Conservation (phyloP, 2,113 vertebrate genomes). For the Gavia stellata region DNA sequence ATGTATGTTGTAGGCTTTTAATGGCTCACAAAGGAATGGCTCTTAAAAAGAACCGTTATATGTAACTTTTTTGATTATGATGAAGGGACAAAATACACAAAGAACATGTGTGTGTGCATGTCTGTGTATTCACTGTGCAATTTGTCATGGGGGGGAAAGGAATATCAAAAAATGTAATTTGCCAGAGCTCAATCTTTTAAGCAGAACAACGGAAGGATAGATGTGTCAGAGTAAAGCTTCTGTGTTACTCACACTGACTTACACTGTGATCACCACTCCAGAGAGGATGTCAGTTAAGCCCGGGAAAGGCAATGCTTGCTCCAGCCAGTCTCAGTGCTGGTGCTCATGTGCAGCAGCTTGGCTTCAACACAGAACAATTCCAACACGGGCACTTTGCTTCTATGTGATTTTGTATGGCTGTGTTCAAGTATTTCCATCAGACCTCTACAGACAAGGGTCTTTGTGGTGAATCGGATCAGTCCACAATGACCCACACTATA, state of each 20-base stretch:
- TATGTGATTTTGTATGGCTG: accelerated
- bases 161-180: not conserved
- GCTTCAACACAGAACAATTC: not conserved
- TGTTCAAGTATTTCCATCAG: not conserved
- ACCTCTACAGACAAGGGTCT: not conserved
- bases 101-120: not conserved
- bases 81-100: not conserved
- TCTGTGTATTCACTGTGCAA: not conserved
- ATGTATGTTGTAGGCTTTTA: not conserved
- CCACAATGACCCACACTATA: accelerated
- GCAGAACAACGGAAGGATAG: not conserved
- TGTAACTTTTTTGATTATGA: not conserved
- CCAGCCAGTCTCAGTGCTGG: not conserved
- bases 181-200: not conserved
- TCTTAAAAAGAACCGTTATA: not conserved
- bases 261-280: not conserved
- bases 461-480: not conserved
- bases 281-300: not conserved
- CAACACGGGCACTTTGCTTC: not conserved
- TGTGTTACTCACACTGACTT: not conserved
- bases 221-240: not conserved
- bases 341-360: not conserved
- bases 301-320: accelerated
- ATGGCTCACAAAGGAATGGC: not conserved
- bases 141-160: not conserved